Conservation (phyloP, 2,888 invertebrate genomes). For the Bellardia bayeri region DNA sequence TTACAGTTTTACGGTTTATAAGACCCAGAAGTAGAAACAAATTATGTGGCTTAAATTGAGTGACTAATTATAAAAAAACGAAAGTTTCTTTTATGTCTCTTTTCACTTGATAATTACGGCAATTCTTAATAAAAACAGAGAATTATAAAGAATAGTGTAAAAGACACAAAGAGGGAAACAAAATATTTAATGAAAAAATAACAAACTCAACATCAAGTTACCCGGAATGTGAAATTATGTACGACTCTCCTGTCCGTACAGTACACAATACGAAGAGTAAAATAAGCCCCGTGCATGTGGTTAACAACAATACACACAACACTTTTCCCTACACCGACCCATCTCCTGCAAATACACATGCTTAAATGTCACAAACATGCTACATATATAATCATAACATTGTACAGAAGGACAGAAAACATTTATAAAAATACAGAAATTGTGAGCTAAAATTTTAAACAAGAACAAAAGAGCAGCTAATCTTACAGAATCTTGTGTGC, state of each 20-base stretch:
- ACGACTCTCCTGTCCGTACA: neutral
- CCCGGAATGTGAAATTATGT: neutral
- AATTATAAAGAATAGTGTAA: neutral
- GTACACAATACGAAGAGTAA: neutral
- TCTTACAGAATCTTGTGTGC: no score
- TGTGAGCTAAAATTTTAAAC: no score
- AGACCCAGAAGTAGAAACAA: slow-evolving; percentile 35
- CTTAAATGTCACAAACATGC: neutral
- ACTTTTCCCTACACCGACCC: neutral
- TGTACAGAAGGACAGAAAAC: no score
- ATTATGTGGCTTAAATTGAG: slow-evolving; percentile 64
- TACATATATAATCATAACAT: neutral
- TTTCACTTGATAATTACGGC: slow-evolving; percentile 35
- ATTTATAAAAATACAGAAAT: no score
- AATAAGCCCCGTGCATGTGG: slow-evolving; percentile 33
- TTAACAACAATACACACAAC: slow-evolving; percentile 18
- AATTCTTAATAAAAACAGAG: slow-evolving; percentile 44
- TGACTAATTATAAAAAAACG: slow-evolving; percentile 60
- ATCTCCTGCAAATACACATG: neutral
- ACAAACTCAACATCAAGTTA: slow-evolving; percentile 39
- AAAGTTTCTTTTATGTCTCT: slow-evolving; percentile 32
- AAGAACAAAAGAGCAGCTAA: no score
- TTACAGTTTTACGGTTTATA: slow-evolving; percentile 56
- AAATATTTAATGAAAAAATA: slow-evolving; percentile 63
- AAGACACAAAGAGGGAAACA: neutral